Base-by-base conservation (phyloP, 2,888 invertebrate species). In the Mechanitis mazaeus region DNA sequence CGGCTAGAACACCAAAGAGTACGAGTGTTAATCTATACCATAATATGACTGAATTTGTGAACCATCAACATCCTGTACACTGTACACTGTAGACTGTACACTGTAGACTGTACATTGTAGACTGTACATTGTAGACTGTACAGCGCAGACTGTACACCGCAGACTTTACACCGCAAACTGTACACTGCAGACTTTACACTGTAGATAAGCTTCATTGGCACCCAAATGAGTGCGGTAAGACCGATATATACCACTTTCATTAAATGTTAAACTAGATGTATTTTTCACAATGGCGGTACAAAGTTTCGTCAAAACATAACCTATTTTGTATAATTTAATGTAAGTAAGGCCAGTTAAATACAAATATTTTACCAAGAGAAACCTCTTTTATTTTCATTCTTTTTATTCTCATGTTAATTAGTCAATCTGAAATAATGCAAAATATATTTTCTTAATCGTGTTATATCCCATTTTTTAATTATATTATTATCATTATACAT, bases 1-100 rank as follows among this genome's bases (percentile, higher is more conserved):
- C 89, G 87, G 89, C 89, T 90, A 90, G 89, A 87, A 83, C 88
- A 89, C 89, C 89, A 90, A 90, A 90, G 89, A 88, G 78, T 76
- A 73, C 69, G 71, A 75, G 72, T 73, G 75, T 75, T 73, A 73
- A 68, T 65, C 68, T 72, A 72, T 73, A 75, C 73, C 73, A 71
- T 74, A 75, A 69, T 70, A 71, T 75, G 74, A 78, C 76, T 76
- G 72, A 74, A 65, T 50, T 58, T 69, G 69, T 71, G 70, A 69
- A 75, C 71, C 75, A 76, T 75, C 54, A 71, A 66, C 65, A 64
- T 70, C 58, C 67, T 67, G 56, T 61, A 54, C 55, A 62, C 59
- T 61, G 63, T 61, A 64, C 20, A 20, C 20, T 20, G 20, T 20
- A 20, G 20, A 20, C 20, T 20, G 20, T 20, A 20, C 20, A 20